Percentiles rank a stretch among this genome's conserved stretches.
phyloP scores from a whole-genome alignment of 1,140 invertebrate species.

The Trichoplusia ni region DNA sequence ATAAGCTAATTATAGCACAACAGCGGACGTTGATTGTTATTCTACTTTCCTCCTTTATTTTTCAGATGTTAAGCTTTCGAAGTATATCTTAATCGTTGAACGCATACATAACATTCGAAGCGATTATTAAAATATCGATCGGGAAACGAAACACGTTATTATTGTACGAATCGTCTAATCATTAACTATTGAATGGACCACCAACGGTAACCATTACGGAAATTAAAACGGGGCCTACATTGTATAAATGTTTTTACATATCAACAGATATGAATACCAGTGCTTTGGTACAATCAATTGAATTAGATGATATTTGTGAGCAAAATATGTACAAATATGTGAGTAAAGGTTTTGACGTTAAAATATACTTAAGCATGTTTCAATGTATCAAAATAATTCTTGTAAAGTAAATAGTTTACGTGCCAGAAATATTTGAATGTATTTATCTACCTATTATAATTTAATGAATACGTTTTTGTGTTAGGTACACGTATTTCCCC shows the following conservation, averaged over 20 bases:
- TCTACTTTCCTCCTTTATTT: slow-evolving; percentile 64
- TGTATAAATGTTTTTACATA: slow-evolving; percentile 9
- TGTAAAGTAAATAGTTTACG: too few species aligned
- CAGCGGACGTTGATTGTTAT: slow-evolving; percentile 62
- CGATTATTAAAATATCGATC: slow-evolving; percentile 53
- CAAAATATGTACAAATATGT: too few species aligned
- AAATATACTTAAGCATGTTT: too few species aligned
- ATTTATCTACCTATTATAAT: too few species aligned
- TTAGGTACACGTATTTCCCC: too few species aligned
- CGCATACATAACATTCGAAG: slow-evolving; percentile 42
- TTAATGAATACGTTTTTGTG: too few species aligned
- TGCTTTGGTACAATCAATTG: not conserved
- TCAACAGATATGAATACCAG: not conserved
- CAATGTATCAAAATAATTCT: too few species aligned
- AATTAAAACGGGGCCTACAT: slow-evolving; percentile 37
- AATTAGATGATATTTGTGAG: slow-evolving; percentile 11
- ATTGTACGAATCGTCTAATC: slow-evolving; percentile 44
- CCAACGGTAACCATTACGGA: slow-evolving; percentile 50
- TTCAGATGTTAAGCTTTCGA: slow-evolving; percentile 67
- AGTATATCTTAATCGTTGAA: slow-evolving; percentile 40
- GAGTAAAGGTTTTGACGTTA: too few species aligned
- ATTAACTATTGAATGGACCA: slow-evolving; percentile 46
- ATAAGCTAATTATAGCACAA: slow-evolving; percentile 76
- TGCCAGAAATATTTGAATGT: too few species aligned
- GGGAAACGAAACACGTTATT: slow-evolving; percentile 44